phyloP scores from a whole-genome alignment of 2,113 vertebrate species.

The Sinocyclocheilus grahami region DNA sequence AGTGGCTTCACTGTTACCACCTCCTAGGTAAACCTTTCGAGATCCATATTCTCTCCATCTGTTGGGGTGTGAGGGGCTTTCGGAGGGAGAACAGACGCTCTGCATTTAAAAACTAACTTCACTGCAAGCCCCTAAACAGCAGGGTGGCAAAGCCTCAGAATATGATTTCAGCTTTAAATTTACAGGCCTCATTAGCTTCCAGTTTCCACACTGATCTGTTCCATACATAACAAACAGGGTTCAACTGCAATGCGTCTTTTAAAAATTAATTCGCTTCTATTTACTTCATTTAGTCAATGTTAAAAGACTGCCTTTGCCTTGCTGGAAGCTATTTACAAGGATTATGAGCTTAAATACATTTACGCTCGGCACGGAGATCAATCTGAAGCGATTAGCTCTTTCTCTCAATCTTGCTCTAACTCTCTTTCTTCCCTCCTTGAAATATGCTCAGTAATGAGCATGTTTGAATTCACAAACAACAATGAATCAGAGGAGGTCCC shows the following conservation, averaged over 20 bases:
- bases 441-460: conserved; percentile 45
- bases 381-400: conserved; percentile 63
- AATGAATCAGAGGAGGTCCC: conserved; percentile 54
- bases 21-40: conserved; percentile 94
- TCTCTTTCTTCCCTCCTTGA: conserved; percentile 9
- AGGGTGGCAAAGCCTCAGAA: conserved; percentile 83
- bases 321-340: conserved; percentile 77
- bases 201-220: conserved; percentile 68
- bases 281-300: conserved; percentile 74
- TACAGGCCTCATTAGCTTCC: conserved; percentile 84
- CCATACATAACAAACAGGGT: conserved; percentile 64
- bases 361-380: conserved; percentile 69
- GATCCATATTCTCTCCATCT: conserved; percentile 93
- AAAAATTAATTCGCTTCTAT: conserved; percentile 70
- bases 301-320: conserved; percentile 75
- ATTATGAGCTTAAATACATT: conserved; percentile 72
- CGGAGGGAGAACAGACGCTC: conserved; percentile 91
- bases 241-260: conserved; percentile 62
- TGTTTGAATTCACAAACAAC: conserved; percentile 46
- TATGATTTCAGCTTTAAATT: conserved; percentile 73
- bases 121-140: conserved; percentile 81
- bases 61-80: conserved; percentile 92
- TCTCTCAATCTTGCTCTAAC: conserved; percentile 48
- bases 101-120: conserved; percentile 86
- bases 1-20: conserved; percentile 99